These are phyloP conservation scores for Emesis russula DNA, from an alignment of 2,888 invertebrate genomes.

Conservation along the genomic window DNA sequence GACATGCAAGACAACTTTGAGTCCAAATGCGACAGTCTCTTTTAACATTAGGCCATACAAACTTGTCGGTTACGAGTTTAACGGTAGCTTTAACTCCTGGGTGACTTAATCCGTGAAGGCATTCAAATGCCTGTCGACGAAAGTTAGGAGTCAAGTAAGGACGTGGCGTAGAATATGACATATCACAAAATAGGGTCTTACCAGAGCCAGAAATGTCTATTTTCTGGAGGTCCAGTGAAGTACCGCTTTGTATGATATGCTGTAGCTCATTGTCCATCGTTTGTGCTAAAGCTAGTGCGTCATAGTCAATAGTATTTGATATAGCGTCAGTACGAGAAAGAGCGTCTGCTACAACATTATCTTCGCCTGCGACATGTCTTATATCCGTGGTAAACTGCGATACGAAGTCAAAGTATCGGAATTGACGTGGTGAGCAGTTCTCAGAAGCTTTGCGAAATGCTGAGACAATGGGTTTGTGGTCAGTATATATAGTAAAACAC, in stretches of 20 bases:
- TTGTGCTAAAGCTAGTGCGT: constrained; percentile 47
- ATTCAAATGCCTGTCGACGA: constrained; percentile 81
- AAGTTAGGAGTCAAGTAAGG: constrained; percentile 76
- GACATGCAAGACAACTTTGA: constrained; percentile 86
- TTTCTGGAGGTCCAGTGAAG: constrained; percentile 76
- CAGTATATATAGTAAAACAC: constrained; percentile 83
- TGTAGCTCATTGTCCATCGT: constrained; percentile 40
- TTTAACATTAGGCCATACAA: constrained; percentile 90
- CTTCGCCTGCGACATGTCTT: constrained; percentile 87
- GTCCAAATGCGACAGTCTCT: constrained; percentile 89
- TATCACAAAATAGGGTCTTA: constrained; percentile 79
- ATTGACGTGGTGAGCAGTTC: constrained; percentile 87
- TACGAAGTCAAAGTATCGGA: constrained; percentile 89
- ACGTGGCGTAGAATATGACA: constrained; percentile 70
- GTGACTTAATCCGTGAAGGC: constrained; percentile 81
- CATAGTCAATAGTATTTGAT: not conserved
- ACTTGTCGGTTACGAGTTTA: constrained; percentile 84
- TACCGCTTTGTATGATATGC: constrained; percentile 5
- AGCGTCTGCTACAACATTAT: constrained; percentile 89
- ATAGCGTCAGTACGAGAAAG: constrained; percentile 84
- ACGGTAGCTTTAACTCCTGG: constrained; percentile 52
- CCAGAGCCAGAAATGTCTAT: constrained; percentile 44
- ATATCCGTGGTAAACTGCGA: constrained; percentile 90
- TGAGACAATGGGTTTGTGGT: constrained; percentile 89
- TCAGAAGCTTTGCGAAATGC: constrained; percentile 84